Base-by-base conservation (phyloP, 1,140 invertebrate species). In the Maniola jurtina region DNA sequence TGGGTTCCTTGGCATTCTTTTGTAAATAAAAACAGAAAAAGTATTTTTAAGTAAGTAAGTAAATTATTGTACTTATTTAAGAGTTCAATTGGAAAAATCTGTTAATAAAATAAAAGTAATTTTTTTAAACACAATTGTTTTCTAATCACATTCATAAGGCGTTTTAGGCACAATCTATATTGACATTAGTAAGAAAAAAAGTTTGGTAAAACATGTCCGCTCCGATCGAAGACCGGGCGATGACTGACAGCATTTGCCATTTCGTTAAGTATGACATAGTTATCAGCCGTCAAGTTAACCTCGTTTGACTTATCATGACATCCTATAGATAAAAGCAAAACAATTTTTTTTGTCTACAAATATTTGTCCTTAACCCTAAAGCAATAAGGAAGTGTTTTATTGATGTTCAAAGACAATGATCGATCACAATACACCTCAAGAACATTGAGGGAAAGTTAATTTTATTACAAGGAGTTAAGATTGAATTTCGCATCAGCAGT, bases 231-330 rank as follows among this genome's bases (percentile, higher is more conserved):
- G 63, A 47, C 65, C 67, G 64, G 61, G 64, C 70, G 67, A 50
- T 56, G 63, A 84, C 61, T 84, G 80, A 74, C 71, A 77, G 68
- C 68, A 62, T 76, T n/a, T n/a, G n/a, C n/a, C n/a, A n/a, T n/a
- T 70, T 62, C 58, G 66, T 40, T 52, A 56, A 61, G 45, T 68
- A 58, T 76, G 73, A 72, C 72, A 66, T 64, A 56, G 52, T 70
- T 70, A 70, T 65, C 71, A 64, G 63, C 62, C 15, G 59, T 52
- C 61, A 61, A 71, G 61, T 63, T 69, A 76, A 71, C 70, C 67
- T 70, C 64, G 65, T 71, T 74, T 63, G 64, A 62, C 71, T 79
- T 83, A 81, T 83, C 74, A 72, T 74, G 75, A 81, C 78, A 78
- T 72, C 71, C 80, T 72, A 82, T 79, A 52, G 64, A 66, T 71